Conservation (phyloP, 2,797 vertebrate genomes). For the Crypturellus tataupa region DNA sequence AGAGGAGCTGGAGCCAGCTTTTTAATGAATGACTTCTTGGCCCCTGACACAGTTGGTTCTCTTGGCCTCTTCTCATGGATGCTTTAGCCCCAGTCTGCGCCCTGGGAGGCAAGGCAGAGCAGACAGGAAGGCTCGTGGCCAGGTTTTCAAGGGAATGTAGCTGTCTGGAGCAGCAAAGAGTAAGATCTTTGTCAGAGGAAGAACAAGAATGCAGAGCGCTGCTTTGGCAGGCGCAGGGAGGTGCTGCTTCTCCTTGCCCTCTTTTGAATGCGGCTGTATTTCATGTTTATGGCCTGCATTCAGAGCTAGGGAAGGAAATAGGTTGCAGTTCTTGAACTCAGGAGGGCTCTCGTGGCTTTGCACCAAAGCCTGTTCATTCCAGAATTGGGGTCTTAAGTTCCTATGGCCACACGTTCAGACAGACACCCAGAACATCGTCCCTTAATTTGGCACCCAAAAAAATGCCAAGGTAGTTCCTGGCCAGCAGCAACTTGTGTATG, state of each 20-base stretch:
- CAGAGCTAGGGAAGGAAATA: neutral
- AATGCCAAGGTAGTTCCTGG: neutral
- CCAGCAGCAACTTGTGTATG: neutral
- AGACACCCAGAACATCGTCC: neutral
- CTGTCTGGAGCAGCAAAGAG: neutral
- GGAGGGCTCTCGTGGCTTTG: neutral
- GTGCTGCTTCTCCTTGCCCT: neutral
- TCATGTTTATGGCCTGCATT: neutral
- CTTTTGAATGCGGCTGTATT: neutral
- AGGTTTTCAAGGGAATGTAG: neutral
- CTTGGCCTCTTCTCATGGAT: neutral
- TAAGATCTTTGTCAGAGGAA: neutral
- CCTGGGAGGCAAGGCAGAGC: neutral
- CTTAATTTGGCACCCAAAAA: neutral
- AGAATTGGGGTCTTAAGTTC: conserved; percentile 1
- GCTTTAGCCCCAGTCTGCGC: neutral
- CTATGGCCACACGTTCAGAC: neutral
- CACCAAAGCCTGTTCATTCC: neutral
- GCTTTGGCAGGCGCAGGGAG: neutral
- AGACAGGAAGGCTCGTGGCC: neutral
- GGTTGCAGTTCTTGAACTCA: neutral
- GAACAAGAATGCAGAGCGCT: neutral
- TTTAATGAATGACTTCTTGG: neutral
- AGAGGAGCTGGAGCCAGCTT: neutral
- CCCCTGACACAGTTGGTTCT: neutral